Evolutionary conservation across 2,113 vertebrate species (phyloP), one percentile per base, ranked within the genome.

Genomic region (Amphiprion percula): DNA sequence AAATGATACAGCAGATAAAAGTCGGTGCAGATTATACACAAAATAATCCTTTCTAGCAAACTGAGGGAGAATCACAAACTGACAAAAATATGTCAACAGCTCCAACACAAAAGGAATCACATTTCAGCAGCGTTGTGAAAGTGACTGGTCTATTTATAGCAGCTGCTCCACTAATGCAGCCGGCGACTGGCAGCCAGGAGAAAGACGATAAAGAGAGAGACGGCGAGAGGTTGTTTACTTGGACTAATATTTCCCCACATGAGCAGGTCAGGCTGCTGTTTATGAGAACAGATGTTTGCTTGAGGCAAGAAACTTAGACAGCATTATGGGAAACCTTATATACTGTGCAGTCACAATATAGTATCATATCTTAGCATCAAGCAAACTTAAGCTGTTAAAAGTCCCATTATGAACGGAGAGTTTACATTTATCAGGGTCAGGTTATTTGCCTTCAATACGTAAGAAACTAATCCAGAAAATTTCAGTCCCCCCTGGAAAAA

Each of bases 61-160:
- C 17, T 16, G 46, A 14, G 1, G 3, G 19, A 10, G 21, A 1
- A 64, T 26, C 39, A 49, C 60, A 1, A 55, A 64, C 21, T 19
- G 28, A 63, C 23, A 46, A 67, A 82, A 73, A 63, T 21, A 61
- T 17, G 68, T 56, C 64, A 66, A 53, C 62, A 54, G 41, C 56
- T 77, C 55, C 11, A 72, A 85, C 12, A 59, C 63, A 66, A 73
- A 69, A 11, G 7, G 53, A 66, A 58, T 75, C 67, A 28, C 50
- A 71, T 52, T 76, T 64, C 71, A 46, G n/a, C 39, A 4, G 53
- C 11, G 23, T 54, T 8, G 23, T 78, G 68, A 39, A 74, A 68
- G 76, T 33, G 67, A 83, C 33, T 69, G 24, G 28, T 82, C 82
- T 87, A 80, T 89, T 78, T 83, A 72, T 85, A 83, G 80, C 68